Evolutionary conservation across 2,113 vertebrate species (phyloP).

Genomic region (Chaetorhynchus papuensis): DNA sequence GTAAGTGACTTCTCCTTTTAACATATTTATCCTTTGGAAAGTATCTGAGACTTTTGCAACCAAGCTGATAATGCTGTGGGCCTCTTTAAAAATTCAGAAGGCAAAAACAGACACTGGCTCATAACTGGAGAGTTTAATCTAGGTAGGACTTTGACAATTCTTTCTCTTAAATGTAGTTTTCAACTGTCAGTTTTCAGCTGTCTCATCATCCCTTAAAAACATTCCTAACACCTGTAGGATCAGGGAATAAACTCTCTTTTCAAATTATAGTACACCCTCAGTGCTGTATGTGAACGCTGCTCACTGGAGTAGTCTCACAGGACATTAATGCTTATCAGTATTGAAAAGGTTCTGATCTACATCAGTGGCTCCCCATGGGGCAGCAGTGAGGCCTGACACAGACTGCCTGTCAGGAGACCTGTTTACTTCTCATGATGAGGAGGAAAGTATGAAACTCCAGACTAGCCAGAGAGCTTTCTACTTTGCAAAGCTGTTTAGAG

Average conservation of each 20-base stretch:
- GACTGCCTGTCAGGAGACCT: neutral
- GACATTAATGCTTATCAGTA: neutral
- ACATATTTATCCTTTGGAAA: neutral
- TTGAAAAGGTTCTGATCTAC: neutral
- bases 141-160: neutral
- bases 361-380: neutral
- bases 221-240: neutral
- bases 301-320: neutral
- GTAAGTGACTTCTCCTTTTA: conserved; percentile 66
- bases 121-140: neutral
- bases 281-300: neutral
- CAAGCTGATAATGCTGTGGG: neutral
- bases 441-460: neutral
- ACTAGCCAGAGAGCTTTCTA: neutral
- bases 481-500: neutral
- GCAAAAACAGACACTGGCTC: neutral
- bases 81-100: neutral
- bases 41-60: neutral
- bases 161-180: neutral
- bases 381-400: neutral
- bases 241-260: neutral
- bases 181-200: neutral
- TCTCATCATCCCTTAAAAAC: neutral
- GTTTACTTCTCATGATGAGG: neutral
- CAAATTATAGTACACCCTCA: neutral